These are phyloP conservation scores for Elephantulus edwardii DNA, from an alignment of 2,113 vertebrate species.

Conservation along the genomic window DNA sequence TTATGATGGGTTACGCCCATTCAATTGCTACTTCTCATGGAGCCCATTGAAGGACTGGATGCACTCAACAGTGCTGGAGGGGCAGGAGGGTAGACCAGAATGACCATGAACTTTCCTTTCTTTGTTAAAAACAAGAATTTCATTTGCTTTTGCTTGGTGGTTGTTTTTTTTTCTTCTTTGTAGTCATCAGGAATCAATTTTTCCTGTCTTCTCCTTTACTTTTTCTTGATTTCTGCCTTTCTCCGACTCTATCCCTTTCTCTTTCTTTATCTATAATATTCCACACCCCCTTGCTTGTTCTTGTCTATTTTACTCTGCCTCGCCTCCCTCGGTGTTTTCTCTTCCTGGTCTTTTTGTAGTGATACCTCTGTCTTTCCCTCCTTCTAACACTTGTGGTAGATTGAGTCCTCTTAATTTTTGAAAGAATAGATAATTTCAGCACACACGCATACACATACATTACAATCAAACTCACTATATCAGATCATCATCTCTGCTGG, in stretches of 20 bases:
- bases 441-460: not conserved
- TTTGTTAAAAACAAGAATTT: not conserved
- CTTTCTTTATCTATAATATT: not conserved
- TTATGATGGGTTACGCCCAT: slow-evolving; percentile 46
- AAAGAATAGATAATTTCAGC: not conserved
- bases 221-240: not conserved
- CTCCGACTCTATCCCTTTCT: not conserved
- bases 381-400: not conserved
- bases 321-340: not conserved
- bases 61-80: not conserved
- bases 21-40: slow-evolving; percentile 39
- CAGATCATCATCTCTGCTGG: not conserved
- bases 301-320: not conserved
- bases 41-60: slow-evolving; percentile 36
- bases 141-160: not conserved
- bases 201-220: not conserved
- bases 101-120: not conserved
- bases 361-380: not conserved
- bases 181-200: not conserved
- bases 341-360: not conserved
- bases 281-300: rapidly evolving
- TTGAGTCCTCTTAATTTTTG: not conserved
- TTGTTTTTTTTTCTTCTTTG: not conserved
- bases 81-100: not conserved
- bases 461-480: too few relatives aligned